Evolutionary conservation across 2,113 vertebrate genomes (phyloP), one percentile per base, ranked within the genome.

Genomic region (Piaya cayana): DNA sequence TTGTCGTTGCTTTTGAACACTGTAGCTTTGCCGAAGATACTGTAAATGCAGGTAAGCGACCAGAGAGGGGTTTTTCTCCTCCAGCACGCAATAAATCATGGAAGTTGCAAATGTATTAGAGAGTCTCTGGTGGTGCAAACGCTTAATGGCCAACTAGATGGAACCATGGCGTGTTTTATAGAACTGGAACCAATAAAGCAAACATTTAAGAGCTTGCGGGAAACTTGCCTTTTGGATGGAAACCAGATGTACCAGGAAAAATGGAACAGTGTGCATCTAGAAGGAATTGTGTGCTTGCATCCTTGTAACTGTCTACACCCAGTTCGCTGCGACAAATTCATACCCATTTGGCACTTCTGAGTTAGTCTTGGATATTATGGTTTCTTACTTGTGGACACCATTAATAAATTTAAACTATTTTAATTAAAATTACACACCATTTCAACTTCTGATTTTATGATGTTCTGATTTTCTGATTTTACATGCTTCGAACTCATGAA

Each of bases 1-100:
- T 96, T 96, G 97, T 98, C 96, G 2, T 98, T 98, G 96, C 97
- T 98, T 98, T 96, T 95, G 94, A 97, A 95, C 37, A 1, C 25
- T 90, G 71, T 87, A 85, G 97, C 95, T 81, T 96, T 64, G 52
- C 87, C 97, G 96, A 74, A 95, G 93, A 92, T 60, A 12, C 88
- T 91, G 86, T 64, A 25, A 67, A 34, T 93, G 76, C 72, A 97
- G 95, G 93, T 74, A 90, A 97, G 94, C 25, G 32, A 21, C 63
- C 29, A 19, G 42, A 62, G 79, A 77, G 90, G 92, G 76, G 12
- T 83, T 88, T 74, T 36, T 68, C 60, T 89, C 58, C 83, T 84
- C 53, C 69, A 43, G 72, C 93, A 58, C 84, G 86, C 81, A 52
- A 11, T 71, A 29, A 69, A 9, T 83, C 59, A 4, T 19, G 29